Conservation (phyloP, 2,113 vertebrate species). For the Dasyornis broadbenti region DNA sequence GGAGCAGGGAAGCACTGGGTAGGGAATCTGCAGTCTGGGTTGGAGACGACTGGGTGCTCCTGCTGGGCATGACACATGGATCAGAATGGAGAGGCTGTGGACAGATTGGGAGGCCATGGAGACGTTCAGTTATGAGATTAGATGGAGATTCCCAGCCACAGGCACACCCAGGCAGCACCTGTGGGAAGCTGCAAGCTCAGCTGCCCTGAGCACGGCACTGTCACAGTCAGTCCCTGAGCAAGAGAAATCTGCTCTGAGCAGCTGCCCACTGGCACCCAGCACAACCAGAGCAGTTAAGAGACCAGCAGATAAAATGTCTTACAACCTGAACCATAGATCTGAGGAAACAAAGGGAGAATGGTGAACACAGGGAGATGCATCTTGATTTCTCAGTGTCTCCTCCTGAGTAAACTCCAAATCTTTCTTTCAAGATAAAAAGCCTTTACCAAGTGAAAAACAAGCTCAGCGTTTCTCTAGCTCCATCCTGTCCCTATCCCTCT, state of each 20-base stretch:
- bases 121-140: fast-evolving
- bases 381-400: neutral
- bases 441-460: constrained; percentile 4
- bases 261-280: neutral
- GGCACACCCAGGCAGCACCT: neutral
- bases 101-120: fast-evolving
- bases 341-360: neutral
- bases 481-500: neutral
- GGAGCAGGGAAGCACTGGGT: neutral
- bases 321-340: neutral
- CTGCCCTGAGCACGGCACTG: neutral
- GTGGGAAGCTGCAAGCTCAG: neutral
- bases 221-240: neutral
- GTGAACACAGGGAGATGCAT: neutral
- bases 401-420: neutral
- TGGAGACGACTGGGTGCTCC: neutral
- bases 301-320: neutral
- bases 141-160: neutral
- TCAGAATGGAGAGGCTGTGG: fast-evolving
- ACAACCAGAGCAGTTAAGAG: neutral
- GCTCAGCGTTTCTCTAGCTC: neutral
- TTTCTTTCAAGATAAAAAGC: constrained; percentile 12
- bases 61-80: fast-evolving
- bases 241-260: neutral
- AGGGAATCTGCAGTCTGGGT: fast-evolving